Percentiles rank a stretch among this genome's conserved stretches.
phyloP scores from a whole-genome alignment of 2,797 vertebrate species.

The Rhynchotus rufescens region DNA sequence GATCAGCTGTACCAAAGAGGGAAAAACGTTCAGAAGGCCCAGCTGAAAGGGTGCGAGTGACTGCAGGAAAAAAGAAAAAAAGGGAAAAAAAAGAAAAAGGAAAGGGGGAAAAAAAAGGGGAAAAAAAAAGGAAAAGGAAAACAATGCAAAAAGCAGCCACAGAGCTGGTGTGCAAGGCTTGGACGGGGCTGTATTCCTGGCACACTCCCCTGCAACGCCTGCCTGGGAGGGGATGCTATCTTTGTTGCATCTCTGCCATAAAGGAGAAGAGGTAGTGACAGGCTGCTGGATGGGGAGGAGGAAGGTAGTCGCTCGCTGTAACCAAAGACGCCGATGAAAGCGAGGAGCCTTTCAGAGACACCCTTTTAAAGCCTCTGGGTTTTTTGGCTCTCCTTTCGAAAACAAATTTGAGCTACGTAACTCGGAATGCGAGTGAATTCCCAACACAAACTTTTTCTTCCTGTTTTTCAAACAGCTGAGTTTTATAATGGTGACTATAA shows the following conservation, averaged over 20 bases:
- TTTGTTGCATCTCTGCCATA: conserved; percentile 5
- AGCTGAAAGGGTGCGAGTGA: conserved; percentile 1
- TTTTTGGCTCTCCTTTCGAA: conserved; percentile 22
- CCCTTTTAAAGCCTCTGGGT: not conserved
- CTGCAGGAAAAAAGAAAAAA: not conserved
- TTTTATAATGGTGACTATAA: conserved; percentile 22
- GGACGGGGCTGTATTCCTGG: conserved; percentile 59
- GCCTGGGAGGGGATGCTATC: conserved; percentile 43
- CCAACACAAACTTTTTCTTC: conserved; percentile 28
- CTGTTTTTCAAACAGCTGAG: not conserved
- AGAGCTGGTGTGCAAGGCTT: conserved; percentile 55
- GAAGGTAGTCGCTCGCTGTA: not conserved
- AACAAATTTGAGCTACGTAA: conserved; percentile 38
- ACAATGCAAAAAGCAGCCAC: conserved; percentile 13
- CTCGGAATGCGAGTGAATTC: conserved; percentile 39
- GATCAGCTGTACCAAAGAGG: not conserved
- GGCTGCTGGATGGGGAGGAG: conserved; percentile 7
- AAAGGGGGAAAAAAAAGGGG: too few species aligned
- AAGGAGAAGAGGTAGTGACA: conserved; percentile 34
- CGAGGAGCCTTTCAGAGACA: conserved; percentile 24
- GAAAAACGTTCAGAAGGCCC: conserved; percentile 41
- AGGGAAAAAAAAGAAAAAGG: not conserved
- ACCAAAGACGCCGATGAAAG: conserved; percentile 28
- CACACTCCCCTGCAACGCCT: conserved; percentile 47
- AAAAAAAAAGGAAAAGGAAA: not conserved